Percentiles rank a stretch among this genome's conserved stretches.
Conservation (phyloP, 1,140 invertebrate species). For the Proales similis region DNA sequence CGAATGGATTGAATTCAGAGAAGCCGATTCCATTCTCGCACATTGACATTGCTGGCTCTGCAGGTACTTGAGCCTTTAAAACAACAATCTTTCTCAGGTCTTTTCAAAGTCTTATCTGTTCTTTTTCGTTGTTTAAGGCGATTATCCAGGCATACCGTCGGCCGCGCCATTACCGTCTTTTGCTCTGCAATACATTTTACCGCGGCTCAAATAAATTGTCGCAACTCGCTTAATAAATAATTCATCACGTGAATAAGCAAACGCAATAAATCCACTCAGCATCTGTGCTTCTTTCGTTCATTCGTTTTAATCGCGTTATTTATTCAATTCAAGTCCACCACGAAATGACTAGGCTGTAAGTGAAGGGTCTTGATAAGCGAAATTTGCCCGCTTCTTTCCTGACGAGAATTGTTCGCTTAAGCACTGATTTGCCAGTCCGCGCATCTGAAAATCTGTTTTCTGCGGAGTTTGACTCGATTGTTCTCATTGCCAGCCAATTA, state of each 20-base stretch:
- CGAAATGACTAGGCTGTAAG: no score
- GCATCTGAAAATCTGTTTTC: no score
- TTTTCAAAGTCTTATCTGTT: background rate
- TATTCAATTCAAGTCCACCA: no score
- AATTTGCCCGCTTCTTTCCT: no score
- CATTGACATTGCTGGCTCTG: conserved; percentile 33
- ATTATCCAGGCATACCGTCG: conserved; percentile 31
- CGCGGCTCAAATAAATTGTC: conserved; percentile 2
- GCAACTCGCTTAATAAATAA: background rate
- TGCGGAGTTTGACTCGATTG: no score
- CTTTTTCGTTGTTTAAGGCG: conserved; percentile 4
- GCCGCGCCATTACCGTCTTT: conserved; percentile 31
- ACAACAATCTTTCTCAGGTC: background rate
- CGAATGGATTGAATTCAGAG: conserved; percentile 7
- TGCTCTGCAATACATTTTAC: conserved; percentile 18
- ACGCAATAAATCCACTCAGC: no score
- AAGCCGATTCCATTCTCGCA: conserved; percentile 35
- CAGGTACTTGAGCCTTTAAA: background rate
- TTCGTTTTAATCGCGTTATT: no score
- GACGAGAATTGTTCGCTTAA: no score
- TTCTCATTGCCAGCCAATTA: no score
- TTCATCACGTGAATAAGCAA: background rate
- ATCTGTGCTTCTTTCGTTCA: no score
- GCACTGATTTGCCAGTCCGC: no score
- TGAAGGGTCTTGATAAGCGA: no score